Base-by-base conservation (phyloP, 2,888 invertebrate genomes). In the Blastobasis lacticolella region DNA sequence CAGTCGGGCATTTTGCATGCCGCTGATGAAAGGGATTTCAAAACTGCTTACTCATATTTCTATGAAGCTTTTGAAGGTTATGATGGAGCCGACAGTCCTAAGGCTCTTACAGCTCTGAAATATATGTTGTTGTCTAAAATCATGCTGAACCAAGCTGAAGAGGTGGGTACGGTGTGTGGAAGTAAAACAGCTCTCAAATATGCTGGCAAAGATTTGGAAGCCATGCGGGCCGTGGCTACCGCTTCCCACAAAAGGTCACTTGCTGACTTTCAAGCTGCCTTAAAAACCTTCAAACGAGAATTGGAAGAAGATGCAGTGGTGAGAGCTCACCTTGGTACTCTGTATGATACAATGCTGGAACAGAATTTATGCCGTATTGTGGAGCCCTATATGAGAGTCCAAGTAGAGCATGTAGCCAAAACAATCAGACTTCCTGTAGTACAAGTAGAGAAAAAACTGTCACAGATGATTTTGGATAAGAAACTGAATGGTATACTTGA, bases 31-130 rank as follows among this genome's bases (percentile, higher is more conserved):
- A 94, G 96, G 66, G 99, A 99, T 77, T 99, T 99, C 81, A 99
- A 99, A 91, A 99, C 99, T 53, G 99, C 98, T 46, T 99, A 97
- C 87, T 99, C 99, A 52, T 99, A 99, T 78, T 99, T 99, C 78
- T 99, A 99, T 81, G 99, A 99, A 90, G 98, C 98, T 9, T 99
- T 99, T 81, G 99, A 99, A 89, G 97, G 98, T 63, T 98, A 97
- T 80, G 98, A 98, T 81, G 97, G 97, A 61, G 95, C 97, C 5
- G 97, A 97, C 66, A 94, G 93, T 69, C 92, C 92, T 5, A 97
- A 96, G 80, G 99, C 99, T 3, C 85, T 99, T 38, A 95, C 94
- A 37, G 96, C 97, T n/a, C 89, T 99, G 10, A 99, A 99, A 79
- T 99, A 99, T 85, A 99, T 99, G 99, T 91, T 99, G 67, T 81